Evolutionary conservation across 2,113 vertebrate species (phyloP), one percentile per base, ranked within the genome.

Genomic region (Martes martes): DNA sequence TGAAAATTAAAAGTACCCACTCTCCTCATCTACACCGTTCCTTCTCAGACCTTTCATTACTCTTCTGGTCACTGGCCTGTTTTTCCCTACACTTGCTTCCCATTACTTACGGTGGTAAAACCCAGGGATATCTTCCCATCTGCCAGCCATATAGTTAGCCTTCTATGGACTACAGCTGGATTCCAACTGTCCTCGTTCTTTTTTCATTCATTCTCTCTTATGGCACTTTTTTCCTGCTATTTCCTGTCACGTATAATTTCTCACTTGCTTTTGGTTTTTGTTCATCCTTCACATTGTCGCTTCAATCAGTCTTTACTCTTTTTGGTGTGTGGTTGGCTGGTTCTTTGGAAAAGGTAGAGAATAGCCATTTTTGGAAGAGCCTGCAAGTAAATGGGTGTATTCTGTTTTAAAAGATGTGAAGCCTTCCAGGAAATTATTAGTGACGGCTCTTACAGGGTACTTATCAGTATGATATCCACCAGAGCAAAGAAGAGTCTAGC

Each of bases 231-330:
- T 63, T 67, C 26, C 36, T 89, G 59, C 33, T 47, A 23, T 93
- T 97, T 95, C 50, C 45, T 91, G n/a, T 81, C 24, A 3, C 26
- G 47, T n/a, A 39, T 82, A 61, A 83, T 78, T 91, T 97, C 26
- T 93, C 79, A 83, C 42, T 92, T 93, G 33, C 14, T 96, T 94
- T 86, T 79, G 26, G 15, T 42, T 73, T 91, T 95, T 94, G 26
- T 55, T 74, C 7, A 42, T 87, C 80, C 73, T 96, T 97, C 81
- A 67, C 36, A 61, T 96, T 92, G 21, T 74, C 33, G 18, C 23
- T 89, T 92, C 81, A 93, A 36, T 50, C 16, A 86, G 26, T 69
- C 55, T 73, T 90, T 63, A 67, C 57, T 83, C 21, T n/a, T 82
- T 81, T 84, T 92, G 36, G 50, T 91, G 7, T 96, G 52, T 88